Base-by-base conservation (phyloP, 1,140 invertebrate genomes). In the Eubasilissa regina region DNA sequence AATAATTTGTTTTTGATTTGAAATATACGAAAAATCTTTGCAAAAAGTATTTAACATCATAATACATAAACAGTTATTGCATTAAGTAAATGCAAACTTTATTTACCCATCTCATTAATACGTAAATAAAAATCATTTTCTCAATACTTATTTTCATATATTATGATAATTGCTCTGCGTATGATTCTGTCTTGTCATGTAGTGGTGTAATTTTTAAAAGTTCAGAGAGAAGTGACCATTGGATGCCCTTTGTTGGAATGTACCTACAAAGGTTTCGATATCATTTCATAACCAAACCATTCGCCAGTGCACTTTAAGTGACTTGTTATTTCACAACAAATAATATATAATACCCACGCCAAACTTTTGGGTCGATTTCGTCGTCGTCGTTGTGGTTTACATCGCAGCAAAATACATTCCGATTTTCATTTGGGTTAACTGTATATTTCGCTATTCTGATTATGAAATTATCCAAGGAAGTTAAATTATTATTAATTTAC, bases 281-380 rank as follows among this genome's bases (percentile, higher is more conserved):
- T 35, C 51, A 43, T 73, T 73, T 73, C 68, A 51, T 48, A 73
- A 73, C 21, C n/a, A 19, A 68, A 68, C 17, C 64, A 68, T 11
- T 68, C 43, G 7, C 64, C 64, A 68, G 64, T 73, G 68, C 68
- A 47, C 68, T 73, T 73, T 73, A 35, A 35, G 48, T 21, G 35
- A 53, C 64, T 15, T 25, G 68, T 70, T 25, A 55, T 73, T 73
- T 73, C 68, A 55, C 25, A 73, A 73, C 68, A n/a, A 73, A 15
- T 55, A 53, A 53, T 73, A 48, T 10, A 73, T 6, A 35, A 35
- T 4, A 73, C 68, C 68, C 43, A 73, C 48, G 12, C 21, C 15
- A 53, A 11, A 55, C 11, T 73, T 73, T 73, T 73, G 48, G 68
- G 68, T 55, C 68, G 48, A 73, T 73, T 53, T 73, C 51, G 45